Evolutionary conservation across 1,140 invertebrate genomes (phyloP), one percentile per base, ranked within the genome.

Genomic region (Pseudomyrmex dendroicus): DNA sequence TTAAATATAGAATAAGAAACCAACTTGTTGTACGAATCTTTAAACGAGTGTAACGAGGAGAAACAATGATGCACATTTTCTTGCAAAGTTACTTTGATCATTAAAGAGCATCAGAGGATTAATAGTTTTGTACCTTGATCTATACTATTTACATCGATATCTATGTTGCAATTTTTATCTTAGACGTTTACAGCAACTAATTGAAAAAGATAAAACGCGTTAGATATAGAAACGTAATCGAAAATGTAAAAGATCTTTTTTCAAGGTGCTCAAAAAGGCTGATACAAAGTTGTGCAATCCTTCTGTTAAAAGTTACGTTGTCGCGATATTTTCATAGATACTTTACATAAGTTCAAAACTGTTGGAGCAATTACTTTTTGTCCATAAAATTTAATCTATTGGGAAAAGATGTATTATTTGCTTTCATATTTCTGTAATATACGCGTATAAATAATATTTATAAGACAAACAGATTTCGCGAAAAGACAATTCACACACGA

Each of bases 251-350:
- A 15, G 7, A 22, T 54, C 50, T 35, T 0, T 15, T 1, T 46
- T 68, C 66, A 8, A 17, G 46, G 12, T 13, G 17, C 8, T 50
- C 17, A 57, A 48, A 13, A 70, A 78, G 35, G 50, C 64, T 68
- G 2, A 2, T 35, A 35, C 54, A 35, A 70, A 50, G 5, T 61
- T 50, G 52, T 57, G 17, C 76, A 57, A 17, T 59, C 12, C 3
- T 57, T 17, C n/a, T 54, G 25, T 64, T 20, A 70, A 25, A 68
- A 3, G 35, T 80, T 59, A 59, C 35, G 20, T 54, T 59, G 48
- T 72, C 59, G 54, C 64, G 25, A 80, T 80, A 48, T 50, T 72
- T 72, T 80, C 15, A 35, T 56, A 80, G 54, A 66, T 80, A 80
- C 66, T 22, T 44, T 72, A 59, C 66, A 80, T 48, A 70, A 59